Base-by-base conservation (phyloP, 1,140 invertebrate genomes). In the Halictus rubicundus region DNA sequence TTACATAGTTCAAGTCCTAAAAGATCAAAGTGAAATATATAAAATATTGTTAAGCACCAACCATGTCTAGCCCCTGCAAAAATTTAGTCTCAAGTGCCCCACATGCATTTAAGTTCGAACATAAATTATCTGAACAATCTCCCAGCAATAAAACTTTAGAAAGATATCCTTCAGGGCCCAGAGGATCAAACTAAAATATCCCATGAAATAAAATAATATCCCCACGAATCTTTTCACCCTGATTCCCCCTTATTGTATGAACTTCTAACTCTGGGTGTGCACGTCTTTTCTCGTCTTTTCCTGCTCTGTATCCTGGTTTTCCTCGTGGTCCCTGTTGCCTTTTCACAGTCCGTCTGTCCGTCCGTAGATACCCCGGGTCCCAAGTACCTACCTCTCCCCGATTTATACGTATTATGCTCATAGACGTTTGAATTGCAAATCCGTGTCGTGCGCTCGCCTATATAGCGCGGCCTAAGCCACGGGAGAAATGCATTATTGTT, bases 391-490 rank as follows among this genome's bases (percentile, higher is more conserved):
- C 42, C 42, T 16, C 57, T 60, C 64, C 77, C 60, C 82, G 84
- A 90, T 90, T 90, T 92, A 92, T 89, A 88, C 84, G 84, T 86
- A 88, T 90, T 90, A 90, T 87, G 78, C 68, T 82, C 64, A 70
- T 78, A 80, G 84, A 89, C 83, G 85, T 89, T 92, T 91, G 90
- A 90, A 92, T 92, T 91, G 90, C 90, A 90, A 92, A 92, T 92
- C 87, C 81, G 82, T 83, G 84, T 89, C 84, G 90, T 89, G 85
- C 84, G 82, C 77, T 84, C 85, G 79, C 78, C 83, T 83, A 78
- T 86, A 88, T 68, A 63, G 80, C 78, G 71, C 81, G 75, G 69
- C 72, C 68, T 82, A 82, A 88, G 74, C 80, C 68, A 86, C 66
- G 70, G 32, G 73, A 72, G 79, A 74, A 78, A 84, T 82, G 84